phyloP scores from a whole-genome alignment of 1,140 invertebrate species.

The Drosophila burlai region DNA sequence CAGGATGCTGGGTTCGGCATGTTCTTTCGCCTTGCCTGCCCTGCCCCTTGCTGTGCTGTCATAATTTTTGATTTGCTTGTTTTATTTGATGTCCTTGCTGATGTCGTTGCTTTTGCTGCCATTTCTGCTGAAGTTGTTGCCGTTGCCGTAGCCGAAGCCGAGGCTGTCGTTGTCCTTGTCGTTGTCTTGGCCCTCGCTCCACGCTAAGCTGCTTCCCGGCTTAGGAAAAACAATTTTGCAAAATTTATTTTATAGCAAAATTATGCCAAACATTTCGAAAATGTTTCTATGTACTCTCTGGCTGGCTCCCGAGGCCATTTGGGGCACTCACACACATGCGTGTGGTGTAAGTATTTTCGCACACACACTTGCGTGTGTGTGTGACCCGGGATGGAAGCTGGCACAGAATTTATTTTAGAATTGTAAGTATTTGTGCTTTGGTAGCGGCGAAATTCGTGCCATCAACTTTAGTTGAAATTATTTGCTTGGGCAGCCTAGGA shows the following conservation, averaged over 20 bases:
- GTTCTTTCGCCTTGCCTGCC: slow-evolving; percentile 34
- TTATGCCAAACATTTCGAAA: slow-evolving; percentile 82
- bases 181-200: slow-evolving; percentile 41
- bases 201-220: slow-evolving; percentile 76
- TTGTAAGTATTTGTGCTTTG: slow-evolving; percentile 76
- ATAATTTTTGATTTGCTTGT: slow-evolving; percentile 84
- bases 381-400: slow-evolving; percentile 44
- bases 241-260: slow-evolving; percentile 84
- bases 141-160: slow-evolving; percentile 24
- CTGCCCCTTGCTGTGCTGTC: slow-evolving; percentile 78
- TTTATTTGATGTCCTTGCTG: slow-evolving; percentile 82
- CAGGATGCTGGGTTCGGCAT: slow-evolving; percentile 31
- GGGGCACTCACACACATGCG: slow-evolving; percentile 31
- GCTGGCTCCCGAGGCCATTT: slow-evolving; percentile 56
- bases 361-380: slow-evolving; percentile 10
- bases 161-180: slow-evolving; percentile 18
- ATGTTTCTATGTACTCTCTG: slow-evolving; percentile 79
- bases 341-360: slow-evolving; percentile 14
- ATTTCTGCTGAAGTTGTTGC: slow-evolving; percentile 24
- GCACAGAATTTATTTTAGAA: slow-evolving; percentile 80
- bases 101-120: slow-evolving; percentile 74
- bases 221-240: slow-evolving; percentile 84
- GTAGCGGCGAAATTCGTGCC: slow-evolving; percentile 68
- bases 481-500: slow-evolving; percentile 59
- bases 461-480: slow-evolving; percentile 78